Evolutionary conservation across 2,113 vertebrate species (phyloP).

Genomic region (Cyanocitta stelleri): DNA sequence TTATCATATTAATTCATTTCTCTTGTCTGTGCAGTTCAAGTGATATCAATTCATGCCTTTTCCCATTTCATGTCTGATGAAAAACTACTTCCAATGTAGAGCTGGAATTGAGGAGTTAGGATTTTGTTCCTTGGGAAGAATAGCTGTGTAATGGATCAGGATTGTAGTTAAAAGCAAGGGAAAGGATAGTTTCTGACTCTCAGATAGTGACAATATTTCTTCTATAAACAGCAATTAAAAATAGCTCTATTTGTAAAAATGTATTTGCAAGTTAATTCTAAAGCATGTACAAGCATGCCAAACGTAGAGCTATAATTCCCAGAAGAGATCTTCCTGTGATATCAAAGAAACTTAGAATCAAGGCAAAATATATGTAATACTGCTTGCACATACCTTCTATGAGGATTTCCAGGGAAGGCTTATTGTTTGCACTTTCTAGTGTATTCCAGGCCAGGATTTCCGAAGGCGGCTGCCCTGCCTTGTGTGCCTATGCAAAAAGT

Average conservation of each 20-base stretch:
- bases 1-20: neutral
- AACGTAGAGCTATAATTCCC: neutral
- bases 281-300: neutral
- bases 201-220: neutral
- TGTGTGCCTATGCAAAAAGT: neutral
- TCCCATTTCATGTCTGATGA: neutral
- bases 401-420: neutral
- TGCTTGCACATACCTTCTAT: neutral
- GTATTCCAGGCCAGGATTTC: neutral
- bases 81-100: neutral
- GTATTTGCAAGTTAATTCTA: neutral
- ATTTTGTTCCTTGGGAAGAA: neutral
- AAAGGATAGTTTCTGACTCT: neutral
- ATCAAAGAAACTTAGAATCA: neutral
- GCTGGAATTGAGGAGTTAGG: neutral
- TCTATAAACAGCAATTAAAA: neutral
- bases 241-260: neutral
- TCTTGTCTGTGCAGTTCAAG: neutral
- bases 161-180: neutral
- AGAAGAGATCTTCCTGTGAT: neutral
- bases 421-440: neutral
- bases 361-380: neutral
- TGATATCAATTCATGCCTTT: slow-evolving; percentile 28
- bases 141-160: neutral
- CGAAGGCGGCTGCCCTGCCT: neutral